Evolutionary conservation across 2,113 vertebrate species (phyloP).

Genomic region (Oreotrochilus melanogaster): DNA sequence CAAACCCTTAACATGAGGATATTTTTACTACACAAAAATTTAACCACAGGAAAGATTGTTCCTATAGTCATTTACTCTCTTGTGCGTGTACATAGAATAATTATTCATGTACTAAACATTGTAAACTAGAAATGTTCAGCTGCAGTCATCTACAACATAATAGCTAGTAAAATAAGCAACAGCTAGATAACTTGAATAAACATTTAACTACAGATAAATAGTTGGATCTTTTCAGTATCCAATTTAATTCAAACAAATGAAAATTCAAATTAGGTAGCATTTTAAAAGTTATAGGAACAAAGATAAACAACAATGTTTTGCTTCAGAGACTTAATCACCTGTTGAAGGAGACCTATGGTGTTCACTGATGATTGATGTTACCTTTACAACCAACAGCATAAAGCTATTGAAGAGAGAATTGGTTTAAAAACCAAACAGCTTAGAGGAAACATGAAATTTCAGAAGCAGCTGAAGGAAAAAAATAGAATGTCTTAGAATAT

Average conservation of each 20-base stretch:
- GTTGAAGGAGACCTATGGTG: conserved; percentile 50
- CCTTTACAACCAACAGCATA: conserved; percentile 9
- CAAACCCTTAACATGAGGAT: conserved; percentile 3
- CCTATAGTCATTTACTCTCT: background rate
- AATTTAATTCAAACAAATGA: conserved; percentile 13
- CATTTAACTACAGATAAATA: background rate
- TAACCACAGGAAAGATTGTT: conserved; percentile 19
- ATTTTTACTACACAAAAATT: conserved; percentile 39
- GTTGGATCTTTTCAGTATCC: background rate
- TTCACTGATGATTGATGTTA: conserved; percentile 33
- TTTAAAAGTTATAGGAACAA: conserved; percentile 16
- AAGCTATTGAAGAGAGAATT: background rate
- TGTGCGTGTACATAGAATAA: background rate
- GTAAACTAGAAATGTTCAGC: background rate
- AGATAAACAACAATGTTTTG: background rate
- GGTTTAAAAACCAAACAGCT: conserved; percentile 39
- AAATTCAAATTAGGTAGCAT: conserved; percentile 41
- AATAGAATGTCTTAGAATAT: background rate
- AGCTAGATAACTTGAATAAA: conserved; percentile 20
- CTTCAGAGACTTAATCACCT: conserved; percentile 48
- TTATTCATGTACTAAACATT: background rate
- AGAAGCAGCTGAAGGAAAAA: conserved; percentile 45
- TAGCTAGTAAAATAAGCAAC: background rate
- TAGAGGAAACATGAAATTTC: conserved; percentile 33
- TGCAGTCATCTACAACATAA: background rate